phyloP scores from a whole-genome alignment of 2,888 invertebrate genomes.

The Trichogramma dendrolimi region DNA sequence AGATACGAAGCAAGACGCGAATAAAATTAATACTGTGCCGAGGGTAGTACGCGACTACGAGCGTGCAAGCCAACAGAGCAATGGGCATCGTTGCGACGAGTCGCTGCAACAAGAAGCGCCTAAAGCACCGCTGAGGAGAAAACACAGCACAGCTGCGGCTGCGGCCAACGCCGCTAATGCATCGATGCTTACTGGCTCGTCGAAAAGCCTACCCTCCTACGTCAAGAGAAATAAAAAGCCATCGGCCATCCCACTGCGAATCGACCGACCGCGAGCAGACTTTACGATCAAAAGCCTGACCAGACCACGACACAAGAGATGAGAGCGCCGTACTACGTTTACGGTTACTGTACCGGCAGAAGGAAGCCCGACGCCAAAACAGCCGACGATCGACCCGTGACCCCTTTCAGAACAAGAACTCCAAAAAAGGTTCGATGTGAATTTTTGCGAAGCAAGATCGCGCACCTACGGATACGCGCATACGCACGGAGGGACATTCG shows the following conservation, averaged over 20 bases:
- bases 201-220: slow-evolving; percentile 42
- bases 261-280: slow-evolving; percentile 23
- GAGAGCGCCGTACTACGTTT: slow-evolving; percentile 42
- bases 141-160: background rate
- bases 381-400: slow-evolving; percentile 14
- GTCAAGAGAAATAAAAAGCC: slow-evolving; percentile 39
- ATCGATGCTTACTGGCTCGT: slow-evolving; percentile 22
- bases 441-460: background rate
- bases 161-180: background rate
- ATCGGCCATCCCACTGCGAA: slow-evolving; percentile 38
- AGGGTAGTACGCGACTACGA: slow-evolving; percentile 2
- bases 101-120: background rate
- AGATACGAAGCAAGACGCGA: slow-evolving; percentile 1
- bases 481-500: background rate
- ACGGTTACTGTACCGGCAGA: slow-evolving; percentile 46
- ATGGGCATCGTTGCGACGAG: slow-evolving; percentile 1
- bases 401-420: slow-evolving; percentile 27
- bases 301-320: slow-evolving; percentile 16
- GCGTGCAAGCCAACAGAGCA: background rate
- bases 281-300: slow-evolving; percentile 14
- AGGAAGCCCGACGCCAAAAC: slow-evolving; percentile 34
- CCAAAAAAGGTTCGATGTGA: slow-evolving; percentile 39
- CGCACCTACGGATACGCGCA: too few relatives aligned
- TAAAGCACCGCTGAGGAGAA: background rate
- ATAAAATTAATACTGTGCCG: slow-evolving; percentile 6